Evolutionary conservation across 2,797 vertebrate genomes (phyloP).

Genomic region (Bothrops alternatus): DNA sequence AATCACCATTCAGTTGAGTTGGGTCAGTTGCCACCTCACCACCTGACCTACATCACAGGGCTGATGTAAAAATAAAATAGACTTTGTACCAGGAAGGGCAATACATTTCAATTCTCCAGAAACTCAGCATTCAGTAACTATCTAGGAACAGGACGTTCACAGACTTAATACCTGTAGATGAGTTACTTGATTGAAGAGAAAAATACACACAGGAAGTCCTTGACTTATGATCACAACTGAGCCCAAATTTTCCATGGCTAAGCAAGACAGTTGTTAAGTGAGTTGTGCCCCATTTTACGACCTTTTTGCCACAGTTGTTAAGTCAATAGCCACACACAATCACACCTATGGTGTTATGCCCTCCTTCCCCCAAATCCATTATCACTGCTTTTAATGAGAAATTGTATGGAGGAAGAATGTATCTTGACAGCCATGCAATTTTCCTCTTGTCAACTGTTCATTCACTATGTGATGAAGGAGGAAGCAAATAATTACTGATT

Average conservation of each 20-base stretch:
- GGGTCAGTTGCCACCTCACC: not conserved
- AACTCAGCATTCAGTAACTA: not conserved
- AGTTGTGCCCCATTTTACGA: not conserved
- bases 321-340: not conserved
- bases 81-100: not conserved
- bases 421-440: not conserved
- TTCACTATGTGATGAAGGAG: not conserved
- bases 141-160: not conserved
- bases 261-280: not conserved
- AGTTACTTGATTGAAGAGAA: not conserved
- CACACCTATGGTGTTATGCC: not conserved
- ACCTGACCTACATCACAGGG: not conserved
- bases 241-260: not conserved
- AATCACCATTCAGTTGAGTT: not conserved
- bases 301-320: not conserved
- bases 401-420: not conserved
- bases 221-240: not conserved
- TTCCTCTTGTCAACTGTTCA: not conserved
- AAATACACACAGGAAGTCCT: not conserved
- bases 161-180: not conserved
- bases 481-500: not conserved
- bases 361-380: not conserved
- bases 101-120: not conserved
- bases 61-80: not conserved
- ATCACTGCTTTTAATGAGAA: not conserved